Base-by-base conservation (phyloP, 2,888 invertebrate species). In the Brenthis daphne region DNA sequence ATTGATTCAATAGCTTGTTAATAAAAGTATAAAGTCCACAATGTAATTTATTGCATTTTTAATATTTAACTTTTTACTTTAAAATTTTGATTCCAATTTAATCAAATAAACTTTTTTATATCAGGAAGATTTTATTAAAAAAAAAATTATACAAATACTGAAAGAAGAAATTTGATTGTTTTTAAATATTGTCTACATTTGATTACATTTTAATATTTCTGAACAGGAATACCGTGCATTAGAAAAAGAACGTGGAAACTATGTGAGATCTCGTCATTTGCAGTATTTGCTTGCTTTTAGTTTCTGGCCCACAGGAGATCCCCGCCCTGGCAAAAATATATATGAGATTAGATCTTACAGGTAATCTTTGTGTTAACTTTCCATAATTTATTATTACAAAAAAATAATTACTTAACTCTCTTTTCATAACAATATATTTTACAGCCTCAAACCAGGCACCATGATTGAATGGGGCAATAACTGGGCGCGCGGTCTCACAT, bases 381-480 rank as follows among this genome's bases (percentile, higher is more conserved):
- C 11, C 29, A 50, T n/a, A 48, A 0, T 4, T n/a, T 11, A 50
- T 50, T 60, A 11, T 29, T 20, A 37, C 14, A 65, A 37, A 51
- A 37, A 6, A 37, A 20, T 63, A 16, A 56, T 6, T 57, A 47
- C 4, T 29, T 3, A 29, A 29, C 29, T 0, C 0, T 3, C 4
- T 0, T 29, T 29, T 14, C 13, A 24, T 16, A 54, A 20, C 5
- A 29, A 33, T 20, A 37, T 11, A 13, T 33, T 20, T 51, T 58
- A 37, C 87, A 97, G 98, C 74, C 93, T 99, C 55, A 98, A 98
- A 90, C 99, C 99, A 0, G 99, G 99, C 63, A 99, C 99, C 0
- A 99, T 99, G 99, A 99, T 99, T 77, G 99, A 99, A 90, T 99
- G 99, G 99, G 99, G 99, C 67, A 99, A 99, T 89, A 99, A 99